These are phyloP conservation scores for Rhabdornis inornatus DNA, from an alignment of 2,113 vertebrate species.

Conservation along the genomic window DNA sequence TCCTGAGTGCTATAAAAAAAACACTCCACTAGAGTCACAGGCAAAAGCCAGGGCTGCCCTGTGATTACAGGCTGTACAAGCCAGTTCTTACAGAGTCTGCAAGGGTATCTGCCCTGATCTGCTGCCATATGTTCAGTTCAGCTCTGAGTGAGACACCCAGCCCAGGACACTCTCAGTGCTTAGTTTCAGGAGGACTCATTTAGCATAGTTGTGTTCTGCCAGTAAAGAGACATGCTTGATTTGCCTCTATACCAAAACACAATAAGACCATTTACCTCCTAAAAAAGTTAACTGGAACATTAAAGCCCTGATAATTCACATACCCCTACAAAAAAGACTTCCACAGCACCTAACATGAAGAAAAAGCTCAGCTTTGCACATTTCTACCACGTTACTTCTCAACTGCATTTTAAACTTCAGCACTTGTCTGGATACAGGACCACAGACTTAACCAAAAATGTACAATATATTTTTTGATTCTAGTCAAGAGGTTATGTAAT, in stretches of 20 bases:
- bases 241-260: background rate
- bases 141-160: background rate
- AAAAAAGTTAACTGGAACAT: background rate
- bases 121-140: background rate
- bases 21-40: background rate
- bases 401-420: slow-evolving; percentile 8
- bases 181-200: background rate
- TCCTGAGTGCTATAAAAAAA: background rate
- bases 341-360: background rate
- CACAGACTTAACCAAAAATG: background rate
- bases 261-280: background rate
- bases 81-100: background rate
- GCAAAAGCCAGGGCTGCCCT: background rate
- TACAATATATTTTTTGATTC: background rate
- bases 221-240: background rate
- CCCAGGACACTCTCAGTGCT: background rate
- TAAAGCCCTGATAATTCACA: background rate
- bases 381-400: background rate
- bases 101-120: background rate
- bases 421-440: background rate
- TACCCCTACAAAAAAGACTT: background rate
- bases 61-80: background rate
- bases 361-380: background rate
- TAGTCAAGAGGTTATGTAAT: background rate
- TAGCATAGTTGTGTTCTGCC: background rate